These are phyloP conservation scores for Melolontha melolontha DNA, from an alignment of 2,888 invertebrate genomes.

Conservation along the genomic window DNA sequence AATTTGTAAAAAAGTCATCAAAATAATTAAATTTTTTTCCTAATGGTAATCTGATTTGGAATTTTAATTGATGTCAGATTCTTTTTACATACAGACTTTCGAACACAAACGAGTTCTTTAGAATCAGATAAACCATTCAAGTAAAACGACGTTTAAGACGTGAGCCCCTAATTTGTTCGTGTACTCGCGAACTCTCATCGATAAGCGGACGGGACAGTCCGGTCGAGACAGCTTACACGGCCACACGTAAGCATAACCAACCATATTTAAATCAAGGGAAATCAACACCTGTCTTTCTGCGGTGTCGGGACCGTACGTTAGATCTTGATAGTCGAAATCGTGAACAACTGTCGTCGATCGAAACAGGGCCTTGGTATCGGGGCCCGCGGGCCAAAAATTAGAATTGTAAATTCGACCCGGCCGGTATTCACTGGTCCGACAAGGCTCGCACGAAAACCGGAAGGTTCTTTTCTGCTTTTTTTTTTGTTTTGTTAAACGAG, in stretches of 20 bases:
- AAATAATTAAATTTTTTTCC: no score
- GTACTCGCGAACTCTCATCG: not conserved
- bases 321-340: constrained; percentile 11
- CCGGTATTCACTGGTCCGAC: not conserved
- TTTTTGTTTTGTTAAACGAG: no score
- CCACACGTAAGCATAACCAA: not conserved
- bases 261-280: not conserved
- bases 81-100: no score
- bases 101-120: no score
- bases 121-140: no score
- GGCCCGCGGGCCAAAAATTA: constrained; percentile 21
- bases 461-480: not conserved
- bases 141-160: no score
- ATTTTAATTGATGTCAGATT: no score
- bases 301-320: not conserved
- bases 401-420: constrained; percentile 25
- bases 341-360: constrained; percentile 11
- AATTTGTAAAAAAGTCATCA: no score
- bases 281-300: constrained; percentile 16
- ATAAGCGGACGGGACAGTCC: constrained; percentile 3
- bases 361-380: not conserved
- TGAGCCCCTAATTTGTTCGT: no score
- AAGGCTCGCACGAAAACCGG: not conserved
- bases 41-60: no score
- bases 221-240: no score